Percentiles rank a stretch among this genome's conserved stretches.
These are phyloP conservation scores for Antheraea assamensis DNA, from an alignment of 2,888 invertebrate genomes.

Conservation along the genomic window DNA sequence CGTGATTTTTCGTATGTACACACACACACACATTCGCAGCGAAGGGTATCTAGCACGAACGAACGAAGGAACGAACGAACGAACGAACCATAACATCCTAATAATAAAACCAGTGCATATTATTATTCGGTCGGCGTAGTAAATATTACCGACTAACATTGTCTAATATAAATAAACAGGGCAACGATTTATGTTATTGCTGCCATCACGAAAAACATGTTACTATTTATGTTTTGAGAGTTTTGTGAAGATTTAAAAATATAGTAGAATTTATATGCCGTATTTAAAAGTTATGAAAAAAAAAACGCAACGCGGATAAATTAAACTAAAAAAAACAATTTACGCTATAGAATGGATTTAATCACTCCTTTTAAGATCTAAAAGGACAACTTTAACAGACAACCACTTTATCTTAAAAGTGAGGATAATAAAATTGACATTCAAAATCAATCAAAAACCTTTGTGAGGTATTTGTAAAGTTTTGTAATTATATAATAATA, in stretches of 20 bases:
- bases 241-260: background rate
- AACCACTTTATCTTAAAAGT: no score
- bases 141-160: background rate
- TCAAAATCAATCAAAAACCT: no score
- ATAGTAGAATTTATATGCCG: background rate
- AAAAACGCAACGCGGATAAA: no score
- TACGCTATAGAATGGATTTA: no score
- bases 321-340: no score
- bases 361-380: no score
- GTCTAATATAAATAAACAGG: background rate
- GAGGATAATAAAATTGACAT: no score
- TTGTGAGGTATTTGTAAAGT: no score
- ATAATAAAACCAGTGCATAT: background rate
- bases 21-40: background rate
- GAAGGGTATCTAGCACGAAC: background rate
- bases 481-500: no score
- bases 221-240: background rate
- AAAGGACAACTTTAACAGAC: no score
- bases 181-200: background rate
- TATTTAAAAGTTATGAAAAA: no score
- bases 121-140: background rate
- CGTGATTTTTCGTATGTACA: constrained; percentile 29
- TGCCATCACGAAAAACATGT: background rate
- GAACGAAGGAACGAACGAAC: background rate
- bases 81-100: background rate